phyloP scores from a whole-genome alignment of 1,140 invertebrate genomes.

The Pachypsylla venusta region DNA sequence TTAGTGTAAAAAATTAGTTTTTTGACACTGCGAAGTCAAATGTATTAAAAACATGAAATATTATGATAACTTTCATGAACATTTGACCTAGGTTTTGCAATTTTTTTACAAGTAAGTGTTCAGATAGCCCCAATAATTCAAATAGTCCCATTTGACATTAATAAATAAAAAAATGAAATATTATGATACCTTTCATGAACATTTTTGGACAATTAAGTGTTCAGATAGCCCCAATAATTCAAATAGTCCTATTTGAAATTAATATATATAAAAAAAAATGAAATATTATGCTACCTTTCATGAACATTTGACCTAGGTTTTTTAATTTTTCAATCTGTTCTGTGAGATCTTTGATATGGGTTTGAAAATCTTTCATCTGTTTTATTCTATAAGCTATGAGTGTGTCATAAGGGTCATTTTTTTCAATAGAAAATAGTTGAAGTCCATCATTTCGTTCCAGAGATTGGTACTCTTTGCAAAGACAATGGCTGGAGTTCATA shows the following conservation, averaged over 20 bases:
- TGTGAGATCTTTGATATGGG: background rate
- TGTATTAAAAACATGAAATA: no score
- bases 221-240: no score
- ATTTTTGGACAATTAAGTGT: no score
- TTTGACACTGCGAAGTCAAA: no score
- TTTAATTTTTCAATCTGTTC: background rate
- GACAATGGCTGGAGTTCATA: background rate
- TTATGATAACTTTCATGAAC: background rate
- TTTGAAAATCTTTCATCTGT: background rate
- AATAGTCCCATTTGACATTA: no score
- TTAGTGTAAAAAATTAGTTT: no score
- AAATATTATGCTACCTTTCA: background rate
- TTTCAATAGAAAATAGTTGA: background rate
- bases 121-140: no score
- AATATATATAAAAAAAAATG: no score
- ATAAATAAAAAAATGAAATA: no score
- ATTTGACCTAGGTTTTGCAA: background rate
- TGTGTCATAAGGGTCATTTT: background rate
- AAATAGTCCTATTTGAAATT: no score
- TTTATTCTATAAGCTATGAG: background rate
- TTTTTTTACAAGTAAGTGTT: no score
- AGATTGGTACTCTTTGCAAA: background rate
- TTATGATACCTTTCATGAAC: no score
- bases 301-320: background rate
- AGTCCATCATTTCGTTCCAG: background rate